Evolutionary conservation across 2,113 vertebrate genomes (phyloP).

Genomic region (Pomatorhinus ruficollis): DNA sequence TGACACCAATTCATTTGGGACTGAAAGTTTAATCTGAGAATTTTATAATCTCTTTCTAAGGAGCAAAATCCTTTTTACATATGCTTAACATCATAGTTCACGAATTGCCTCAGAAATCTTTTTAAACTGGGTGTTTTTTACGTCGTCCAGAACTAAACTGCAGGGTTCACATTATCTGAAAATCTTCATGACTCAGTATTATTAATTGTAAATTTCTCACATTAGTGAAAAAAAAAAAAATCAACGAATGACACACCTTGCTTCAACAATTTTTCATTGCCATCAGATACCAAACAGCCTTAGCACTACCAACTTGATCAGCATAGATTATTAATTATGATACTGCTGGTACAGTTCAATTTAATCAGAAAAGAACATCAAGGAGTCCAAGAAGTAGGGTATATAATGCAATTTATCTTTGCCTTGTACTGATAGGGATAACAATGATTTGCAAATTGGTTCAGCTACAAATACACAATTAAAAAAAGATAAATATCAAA

Average conservation of each 20-base stretch:
- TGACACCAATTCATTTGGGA: background rate
- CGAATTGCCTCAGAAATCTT: background rate
- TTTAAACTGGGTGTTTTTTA: background rate
- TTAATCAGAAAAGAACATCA: slow-evolving; percentile 77
- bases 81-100: background rate
- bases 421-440: slow-evolving; percentile 74
- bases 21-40: background rate
- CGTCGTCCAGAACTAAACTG: background rate
- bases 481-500: slow-evolving; percentile 80
- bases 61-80: background rate
- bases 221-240: background rate
- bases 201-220: slow-evolving; percentile 31
- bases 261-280: slow-evolving; percentile 53
- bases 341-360: slow-evolving; percentile 63
- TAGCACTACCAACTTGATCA: slow-evolving; percentile 42
- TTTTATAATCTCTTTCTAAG: background rate
- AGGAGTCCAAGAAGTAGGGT: slow-evolving; percentile 65
- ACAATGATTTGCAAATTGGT: slow-evolving; percentile 77
- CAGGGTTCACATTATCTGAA: background rate
- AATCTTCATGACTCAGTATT: background rate
- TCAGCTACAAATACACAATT: slow-evolving; percentile 78
- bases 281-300: slow-evolving; percentile 33
- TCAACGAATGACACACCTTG: slow-evolving; percentile 28
- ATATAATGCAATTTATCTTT: slow-evolving; percentile 74
- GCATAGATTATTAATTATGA: slow-evolving; percentile 78